phyloP scores from a whole-genome alignment of 2,113 vertebrate genomes.

The Arizona elegans region DNA sequence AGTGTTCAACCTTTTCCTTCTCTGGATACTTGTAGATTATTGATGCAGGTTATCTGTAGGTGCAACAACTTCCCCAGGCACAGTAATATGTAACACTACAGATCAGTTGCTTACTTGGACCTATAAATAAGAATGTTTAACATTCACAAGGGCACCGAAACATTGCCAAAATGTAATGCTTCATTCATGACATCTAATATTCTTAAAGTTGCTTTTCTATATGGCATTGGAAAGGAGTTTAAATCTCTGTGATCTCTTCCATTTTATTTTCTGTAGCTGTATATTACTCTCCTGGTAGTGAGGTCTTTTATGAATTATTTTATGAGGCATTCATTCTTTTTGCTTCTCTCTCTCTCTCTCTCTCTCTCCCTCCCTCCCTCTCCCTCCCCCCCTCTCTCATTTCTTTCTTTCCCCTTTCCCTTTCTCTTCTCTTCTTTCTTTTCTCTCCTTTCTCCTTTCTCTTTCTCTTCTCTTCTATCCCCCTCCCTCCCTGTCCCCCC shows the following conservation, averaged over 20 bases:
- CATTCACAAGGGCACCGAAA: background rate
- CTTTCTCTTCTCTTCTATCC: too few relatives aligned
- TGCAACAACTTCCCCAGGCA: background rate
- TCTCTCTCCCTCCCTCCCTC: background rate
- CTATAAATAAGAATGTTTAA: constrained; percentile 9
- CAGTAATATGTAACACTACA: background rate
- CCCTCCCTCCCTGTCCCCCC: background rate
- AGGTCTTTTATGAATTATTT: constrained; percentile 41
- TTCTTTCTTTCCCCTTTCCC: too few relatives aligned
- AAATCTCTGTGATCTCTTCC: constrained; percentile 31
- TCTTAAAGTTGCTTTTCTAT: constrained; percentile 23
- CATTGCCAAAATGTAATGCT: constrained; percentile 10
- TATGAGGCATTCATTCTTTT: constrained; percentile 33
- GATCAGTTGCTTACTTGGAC: background rate
- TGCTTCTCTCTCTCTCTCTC: background rate
- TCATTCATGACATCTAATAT: constrained; percentile 30
- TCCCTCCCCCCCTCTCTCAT: background rate
- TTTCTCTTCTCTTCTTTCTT: too few relatives aligned
- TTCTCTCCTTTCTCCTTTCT: too few relatives aligned
- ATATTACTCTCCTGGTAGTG: constrained; percentile 32
- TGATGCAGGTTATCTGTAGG: background rate
- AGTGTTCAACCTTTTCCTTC: background rate
- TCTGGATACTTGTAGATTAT: background rate
- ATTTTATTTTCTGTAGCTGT: constrained; percentile 40
- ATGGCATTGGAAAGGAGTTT: constrained; percentile 32